Percentiles rank a stretch among this genome's conserved stretches.
Evolutionary conservation across 2,888 invertebrate genomes (phyloP).

Genomic region (Bellardia pandia): DNA sequence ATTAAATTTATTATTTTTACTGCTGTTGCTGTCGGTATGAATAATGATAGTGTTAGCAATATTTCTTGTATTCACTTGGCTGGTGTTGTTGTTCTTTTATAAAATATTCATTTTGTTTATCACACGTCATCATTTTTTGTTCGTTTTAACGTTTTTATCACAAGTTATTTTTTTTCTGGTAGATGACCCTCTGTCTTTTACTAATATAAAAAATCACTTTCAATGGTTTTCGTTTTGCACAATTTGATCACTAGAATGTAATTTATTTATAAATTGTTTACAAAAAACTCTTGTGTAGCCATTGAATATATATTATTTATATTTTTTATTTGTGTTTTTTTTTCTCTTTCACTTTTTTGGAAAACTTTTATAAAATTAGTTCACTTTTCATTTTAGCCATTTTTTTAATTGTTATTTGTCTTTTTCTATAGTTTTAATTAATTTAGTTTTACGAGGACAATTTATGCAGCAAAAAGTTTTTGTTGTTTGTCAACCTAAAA

Average conservation of each 20-base stretch:
- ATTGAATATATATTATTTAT: slow-evolving; percentile 22
- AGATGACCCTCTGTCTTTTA: slow-evolving; percentile 8
- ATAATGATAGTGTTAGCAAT: slow-evolving; percentile 30
- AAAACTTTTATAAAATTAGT: slow-evolving; percentile 13
- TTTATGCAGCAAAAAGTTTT: slow-evolving; percentile 42
- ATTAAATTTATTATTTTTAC: slow-evolving; percentile 33
- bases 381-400: slow-evolving; percentile 28
- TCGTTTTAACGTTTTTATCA: slow-evolving; percentile 27
- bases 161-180: background rate
- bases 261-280: background rate
- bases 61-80: slow-evolving; percentile 18
- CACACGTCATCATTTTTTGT: slow-evolving; percentile 52
- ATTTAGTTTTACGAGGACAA: slow-evolving; percentile 20
- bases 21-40: slow-evolving; percentile 43
- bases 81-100: slow-evolving; percentile 25
- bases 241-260: slow-evolving; percentile 24
- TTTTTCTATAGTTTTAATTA: slow-evolving; percentile 32
- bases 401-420: slow-evolving; percentile 3
- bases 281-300: background rate
- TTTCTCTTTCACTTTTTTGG: background rate
- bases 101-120: slow-evolving; percentile 52
- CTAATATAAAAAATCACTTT: slow-evolving; percentile 6
- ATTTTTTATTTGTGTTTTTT: background rate
- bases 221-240: background rate
- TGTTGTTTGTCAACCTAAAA: slow-evolving; percentile 35